Percentiles rank a stretch among this genome's conserved stretches.
These are phyloP conservation scores for Trachymyrmex septentrionalis DNA, from an alignment of 1,140 invertebrate genomes.

Conservation along the genomic window DNA sequence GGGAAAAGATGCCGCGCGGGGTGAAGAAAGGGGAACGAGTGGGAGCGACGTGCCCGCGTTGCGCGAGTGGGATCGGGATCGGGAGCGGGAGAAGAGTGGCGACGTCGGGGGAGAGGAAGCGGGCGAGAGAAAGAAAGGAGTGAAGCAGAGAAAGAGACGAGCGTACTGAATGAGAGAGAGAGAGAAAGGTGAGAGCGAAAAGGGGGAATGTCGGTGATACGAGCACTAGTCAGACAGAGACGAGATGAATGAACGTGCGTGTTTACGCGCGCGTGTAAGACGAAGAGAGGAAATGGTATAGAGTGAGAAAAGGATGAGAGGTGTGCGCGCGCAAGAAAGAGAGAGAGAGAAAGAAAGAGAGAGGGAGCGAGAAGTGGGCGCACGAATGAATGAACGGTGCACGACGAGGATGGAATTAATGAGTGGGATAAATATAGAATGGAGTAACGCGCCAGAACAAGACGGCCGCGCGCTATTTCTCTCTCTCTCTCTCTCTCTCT, in stretches of 20 bases:
- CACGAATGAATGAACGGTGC: conserved; percentile 85
- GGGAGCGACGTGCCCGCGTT: conserved; percentile 68
- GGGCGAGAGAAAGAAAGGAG: conserved; percentile 44
- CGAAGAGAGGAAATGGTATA: conserved; percentile 73
- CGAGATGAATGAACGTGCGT: conserved; percentile 83
- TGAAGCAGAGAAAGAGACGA: conserved; percentile 59
- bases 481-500: conserved; percentile 34
- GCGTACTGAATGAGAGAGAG: conserved; percentile 48
- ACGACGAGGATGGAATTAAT: conserved; percentile 84
- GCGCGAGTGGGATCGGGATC: conserved; percentile 51
- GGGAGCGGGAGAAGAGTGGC: neutral
- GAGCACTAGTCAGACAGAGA: conserved; percentile 71
- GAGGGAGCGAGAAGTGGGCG: conserved; percentile 73
- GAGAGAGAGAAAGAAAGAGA: conserved; percentile 12
- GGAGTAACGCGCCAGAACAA: conserved; percentile 77
- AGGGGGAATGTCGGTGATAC: neutral
- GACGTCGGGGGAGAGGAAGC: conserved; percentile 33
- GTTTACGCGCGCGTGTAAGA: conserved; percentile 66
- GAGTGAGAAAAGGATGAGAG: conserved; percentile 51
- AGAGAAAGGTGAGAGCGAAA: conserved; percentile 29
- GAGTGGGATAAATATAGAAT: conserved; percentile 86
- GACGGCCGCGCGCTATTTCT: conserved; percentile 64
- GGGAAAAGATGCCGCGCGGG: conserved; percentile 44
- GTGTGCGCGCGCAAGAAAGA: conserved; percentile 71
- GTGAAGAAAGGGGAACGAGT: conserved; percentile 61